phyloP scores from a whole-genome alignment of 2,797 vertebrate genomes.

The Catamblyrhynchus diadema region DNA sequence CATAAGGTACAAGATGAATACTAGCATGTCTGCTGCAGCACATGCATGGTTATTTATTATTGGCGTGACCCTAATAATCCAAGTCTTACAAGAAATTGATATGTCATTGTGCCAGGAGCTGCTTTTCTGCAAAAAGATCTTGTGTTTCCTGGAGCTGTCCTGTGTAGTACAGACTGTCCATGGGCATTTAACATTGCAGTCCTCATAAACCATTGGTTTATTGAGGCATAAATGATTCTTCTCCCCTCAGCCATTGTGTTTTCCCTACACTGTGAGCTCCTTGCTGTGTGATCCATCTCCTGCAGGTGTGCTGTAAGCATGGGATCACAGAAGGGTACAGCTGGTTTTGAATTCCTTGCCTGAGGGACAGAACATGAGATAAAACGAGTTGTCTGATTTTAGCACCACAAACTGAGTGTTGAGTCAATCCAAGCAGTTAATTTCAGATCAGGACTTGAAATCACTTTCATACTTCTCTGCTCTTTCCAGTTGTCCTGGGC shows the following conservation, averaged over 20 bases:
- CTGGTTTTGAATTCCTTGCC: not conserved
- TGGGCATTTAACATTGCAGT: not conserved
- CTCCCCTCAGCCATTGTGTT: not conserved
- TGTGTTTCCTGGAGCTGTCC: not conserved
- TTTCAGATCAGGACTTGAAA: not conserved
- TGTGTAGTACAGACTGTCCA: not conserved
- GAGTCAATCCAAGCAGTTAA: not conserved
- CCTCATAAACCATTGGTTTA: not conserved
- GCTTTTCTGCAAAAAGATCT: not conserved
- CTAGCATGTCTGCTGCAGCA: not conserved
- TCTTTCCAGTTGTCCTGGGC: not conserved
- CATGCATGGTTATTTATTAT: not conserved
- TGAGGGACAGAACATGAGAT: not conserved
- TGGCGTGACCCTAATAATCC: not conserved
- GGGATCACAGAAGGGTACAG: not conserved
- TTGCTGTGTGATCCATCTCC: rapidly evolving
- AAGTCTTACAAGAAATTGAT: rapidly evolving
- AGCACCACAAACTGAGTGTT: not conserved
- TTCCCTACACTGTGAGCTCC: rapidly evolving
- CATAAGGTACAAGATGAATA: not conserved
- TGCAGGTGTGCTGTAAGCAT: not conserved
- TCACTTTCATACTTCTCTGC: not conserved
- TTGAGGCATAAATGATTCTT: not conserved
- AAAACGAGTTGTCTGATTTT: not conserved
- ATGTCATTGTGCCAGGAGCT: not conserved